phyloP scores from a whole-genome alignment of 2,113 vertebrate species.

The Beaufortia kweichowensis region DNA sequence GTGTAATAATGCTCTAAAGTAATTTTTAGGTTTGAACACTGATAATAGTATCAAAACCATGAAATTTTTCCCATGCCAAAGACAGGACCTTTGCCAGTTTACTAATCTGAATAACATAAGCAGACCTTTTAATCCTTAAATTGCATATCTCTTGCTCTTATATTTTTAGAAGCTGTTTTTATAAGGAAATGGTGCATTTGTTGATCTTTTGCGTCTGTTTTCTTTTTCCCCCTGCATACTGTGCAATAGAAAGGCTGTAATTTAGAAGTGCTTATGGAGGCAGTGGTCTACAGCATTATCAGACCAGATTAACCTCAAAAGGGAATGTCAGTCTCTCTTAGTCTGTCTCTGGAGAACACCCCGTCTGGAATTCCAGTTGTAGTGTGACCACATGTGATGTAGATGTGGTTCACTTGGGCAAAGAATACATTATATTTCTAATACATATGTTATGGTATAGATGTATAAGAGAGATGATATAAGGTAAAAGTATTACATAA shows the following conservation, averaged over 20 bases:
- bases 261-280: slow-evolving; percentile 27
- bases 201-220: slow-evolving; percentile 11
- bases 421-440: no score
- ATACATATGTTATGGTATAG: no score
- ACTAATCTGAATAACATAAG: background rate
- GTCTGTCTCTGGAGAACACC: background rate
- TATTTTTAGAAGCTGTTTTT: background rate
- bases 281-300: slow-evolving; percentile 32
- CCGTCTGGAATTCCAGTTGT: slow-evolving; percentile 24
- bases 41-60: no score
- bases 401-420: background rate
- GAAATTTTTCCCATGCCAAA: background rate
- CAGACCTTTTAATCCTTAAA: background rate
- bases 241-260: slow-evolving; percentile 38
- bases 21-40: no score
- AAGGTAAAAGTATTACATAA: no score
- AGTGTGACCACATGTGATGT: slow-evolving; percentile 16
- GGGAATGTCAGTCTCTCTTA: slow-evolving; percentile 28
- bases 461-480: no score
- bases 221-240: background rate
- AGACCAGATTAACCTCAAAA: slow-evolving; percentile 33
- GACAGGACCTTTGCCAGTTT: background rate
- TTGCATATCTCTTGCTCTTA: background rate
- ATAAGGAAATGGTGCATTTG: background rate
- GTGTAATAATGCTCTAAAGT: no score